Evolutionary conservation across 2,888 invertebrate species (phyloP), one percentile per base, ranked within the genome.

Genomic region (Ichneumoninae sp.): DNA sequence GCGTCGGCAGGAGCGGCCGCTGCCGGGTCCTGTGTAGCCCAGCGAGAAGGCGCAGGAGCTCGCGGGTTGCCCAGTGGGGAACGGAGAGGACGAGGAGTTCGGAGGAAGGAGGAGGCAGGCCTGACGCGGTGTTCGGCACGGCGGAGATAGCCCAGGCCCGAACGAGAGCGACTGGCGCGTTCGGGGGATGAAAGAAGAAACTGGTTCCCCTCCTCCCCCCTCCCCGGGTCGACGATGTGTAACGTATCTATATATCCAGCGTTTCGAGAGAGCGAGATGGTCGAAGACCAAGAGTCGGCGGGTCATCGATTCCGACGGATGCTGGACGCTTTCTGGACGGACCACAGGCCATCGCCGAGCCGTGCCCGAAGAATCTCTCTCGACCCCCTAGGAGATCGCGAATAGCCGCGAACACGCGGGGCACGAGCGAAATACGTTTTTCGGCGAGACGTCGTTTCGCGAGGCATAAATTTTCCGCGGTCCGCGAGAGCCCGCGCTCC

Each of bases 251-350:
- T 70, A 78, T 47, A 78, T 62, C 22, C 1, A 36, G 19, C 22
- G 50, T 13, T 44, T 10, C 44, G 57, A 22, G 22, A 57, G 57
- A 57, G 26, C 19, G 57, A 57, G 57, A 57, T 26, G 26, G 10
- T 26, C 22, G 57, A 57, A 13, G 22, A 13, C 71, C 10, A 54
- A 66, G 57, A 69, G 60, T 69, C 66, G 52, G 74, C 26, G 70
- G 78, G 66, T 72, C 71, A 82, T 83, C 79, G 83, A 80, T 83
- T 80, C 69, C 70, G 62, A 80, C 80, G 80, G 66, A 76, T 74
- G 74, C 57, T 40, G 72, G 65, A 65, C 62, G 70, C 70, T 40
- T 26, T 77, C 60, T 36, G 69, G 60, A 69, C 33, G 69, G 69
- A 52, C 75, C 75, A 75, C 75, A 5, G 22, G 16, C 33, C 6